A percentile compares a stretch with the other conserved stretches of the same genome.
These are phyloP conservation scores for Sphyrna mokarran DNA, from an alignment of 2,113 vertebrate genomes.

Conservation along the genomic window DNA sequence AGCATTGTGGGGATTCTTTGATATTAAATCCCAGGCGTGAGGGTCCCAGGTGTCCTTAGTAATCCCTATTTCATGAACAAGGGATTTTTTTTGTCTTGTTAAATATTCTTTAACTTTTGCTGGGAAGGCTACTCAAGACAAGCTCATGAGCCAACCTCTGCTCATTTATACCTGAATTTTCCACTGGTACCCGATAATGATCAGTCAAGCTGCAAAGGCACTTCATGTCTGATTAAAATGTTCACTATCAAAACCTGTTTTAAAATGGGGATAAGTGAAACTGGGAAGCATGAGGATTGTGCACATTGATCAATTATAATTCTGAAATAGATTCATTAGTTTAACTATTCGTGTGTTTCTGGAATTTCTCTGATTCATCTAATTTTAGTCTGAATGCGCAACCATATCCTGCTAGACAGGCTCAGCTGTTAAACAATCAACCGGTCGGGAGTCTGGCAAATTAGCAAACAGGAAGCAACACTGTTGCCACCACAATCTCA, in stretches of 20 bases:
- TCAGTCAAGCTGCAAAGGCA: background rate
- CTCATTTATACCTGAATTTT: background rate
- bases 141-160: background rate
- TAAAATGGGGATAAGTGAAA: background rate
- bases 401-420: background rate
- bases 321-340: background rate
- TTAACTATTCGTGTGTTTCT: background rate
- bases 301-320: background rate
- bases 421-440: background rate
- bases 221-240: background rate
- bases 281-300: background rate
- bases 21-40: no score
- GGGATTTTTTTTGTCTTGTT: background rate
- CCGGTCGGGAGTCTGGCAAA: background rate
- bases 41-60: background rate
- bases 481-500: background rate
- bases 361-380: conserved; percentile 11
- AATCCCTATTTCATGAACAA: background rate
- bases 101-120: background rate
- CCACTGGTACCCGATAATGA: background rate
- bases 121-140: background rate
- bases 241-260: background rate
- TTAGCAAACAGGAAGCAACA: conserved; percentile 9
- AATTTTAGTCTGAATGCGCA: background rate
- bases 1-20: no score